phyloP scores from a whole-genome alignment of 1,140 invertebrate genomes.

The Colletes gigas region DNA sequence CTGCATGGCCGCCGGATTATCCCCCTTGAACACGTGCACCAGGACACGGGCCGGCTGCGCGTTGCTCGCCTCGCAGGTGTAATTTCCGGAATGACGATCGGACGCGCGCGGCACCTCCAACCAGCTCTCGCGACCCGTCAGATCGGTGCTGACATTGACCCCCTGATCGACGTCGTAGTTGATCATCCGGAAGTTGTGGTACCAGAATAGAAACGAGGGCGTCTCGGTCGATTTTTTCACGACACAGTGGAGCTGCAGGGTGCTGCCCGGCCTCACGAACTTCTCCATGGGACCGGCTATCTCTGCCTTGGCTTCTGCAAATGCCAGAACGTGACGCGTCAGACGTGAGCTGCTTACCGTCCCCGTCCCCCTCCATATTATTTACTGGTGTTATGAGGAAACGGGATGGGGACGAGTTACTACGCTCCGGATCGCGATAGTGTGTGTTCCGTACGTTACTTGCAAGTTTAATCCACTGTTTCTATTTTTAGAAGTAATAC shows the following conservation, averaged over 20 bases:
- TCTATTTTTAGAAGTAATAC: too few relatives aligned
- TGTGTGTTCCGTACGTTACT: too few relatives aligned
- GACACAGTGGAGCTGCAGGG: conserved; percentile 89
- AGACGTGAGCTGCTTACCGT: conserved; percentile 60
- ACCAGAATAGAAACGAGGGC: conserved; percentile 94
- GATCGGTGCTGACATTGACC: conserved; percentile 90
- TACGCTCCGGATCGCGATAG: too few relatives aligned
- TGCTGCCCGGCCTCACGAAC: conserved; percentile 92
- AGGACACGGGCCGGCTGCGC: conserved; percentile 91
- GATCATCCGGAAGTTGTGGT: conserved; percentile 94
- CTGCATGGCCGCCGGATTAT: conserved; percentile 83
- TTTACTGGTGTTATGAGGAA: conserved; percentile 54
- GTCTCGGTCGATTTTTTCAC: conserved; percentile 91
- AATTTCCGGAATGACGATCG: conserved; percentile 91
- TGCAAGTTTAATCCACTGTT: too few relatives aligned
- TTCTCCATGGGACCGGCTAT: conserved; percentile 92
- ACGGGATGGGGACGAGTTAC: background rate
- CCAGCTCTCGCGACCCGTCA: conserved; percentile 82
- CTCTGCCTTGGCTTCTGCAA: conserved; percentile 90
- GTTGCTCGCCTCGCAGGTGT: conserved; percentile 93
- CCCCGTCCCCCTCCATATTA: conserved; percentile 43
- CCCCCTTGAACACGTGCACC: conserved; percentile 93
- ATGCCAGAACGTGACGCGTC: conserved; percentile 59
- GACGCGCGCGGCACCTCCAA: conserved; percentile 86
- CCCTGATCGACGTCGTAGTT: conserved; percentile 93